A percentile compares a stretch with the other conserved stretches of the same genome.
phyloP scores from a whole-genome alignment of 2,113 vertebrate genomes.

The Pampusana beccarii region DNA sequence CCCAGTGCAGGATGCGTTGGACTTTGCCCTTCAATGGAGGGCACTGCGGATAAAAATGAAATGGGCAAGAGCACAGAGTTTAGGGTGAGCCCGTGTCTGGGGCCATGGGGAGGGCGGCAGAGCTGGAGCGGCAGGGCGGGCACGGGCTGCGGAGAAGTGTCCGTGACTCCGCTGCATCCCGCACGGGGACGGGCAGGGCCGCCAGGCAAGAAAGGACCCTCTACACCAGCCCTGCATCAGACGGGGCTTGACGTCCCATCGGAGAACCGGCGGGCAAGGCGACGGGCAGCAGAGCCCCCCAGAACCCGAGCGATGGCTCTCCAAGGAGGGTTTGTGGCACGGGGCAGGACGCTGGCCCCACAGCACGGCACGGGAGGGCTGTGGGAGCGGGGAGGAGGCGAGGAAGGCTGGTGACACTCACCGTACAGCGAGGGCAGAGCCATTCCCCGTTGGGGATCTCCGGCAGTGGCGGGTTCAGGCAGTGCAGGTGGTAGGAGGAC shows the following conservation, averaged over 20 bases:
- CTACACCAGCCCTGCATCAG: not conserved
- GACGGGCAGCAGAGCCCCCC: not conserved
- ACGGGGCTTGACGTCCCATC: not conserved
- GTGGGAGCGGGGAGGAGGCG: not conserved
- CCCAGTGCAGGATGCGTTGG: constrained; percentile 96
- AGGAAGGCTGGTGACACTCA: constrained; percentile 75
- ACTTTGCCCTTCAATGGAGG: constrained; percentile 98
- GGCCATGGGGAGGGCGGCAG: fast-evolving
- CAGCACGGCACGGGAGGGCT: fast-evolving
- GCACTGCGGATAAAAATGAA: constrained; percentile 77
- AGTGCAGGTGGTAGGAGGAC: constrained; percentile 91
- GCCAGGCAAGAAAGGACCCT: not conserved
- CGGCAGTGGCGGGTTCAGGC: constrained; percentile 94
- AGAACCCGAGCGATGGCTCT: not conserved
- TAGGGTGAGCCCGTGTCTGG: not conserved
- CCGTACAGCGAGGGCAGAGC: constrained; percentile 97
- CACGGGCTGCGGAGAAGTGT: fast-evolving
- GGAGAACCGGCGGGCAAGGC: fast-evolving
- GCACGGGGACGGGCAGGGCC: fast-evolving
- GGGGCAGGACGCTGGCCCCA: fast-evolving
- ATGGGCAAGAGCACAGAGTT: not conserved
- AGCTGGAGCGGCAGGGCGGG: not conserved
- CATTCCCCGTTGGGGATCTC: constrained; percentile 72
- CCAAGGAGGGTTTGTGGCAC: not conserved
- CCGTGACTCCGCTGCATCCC: not conserved